Conservation (phyloP, 2,797 vertebrate genomes). For the Sardinella longiceps region DNA sequence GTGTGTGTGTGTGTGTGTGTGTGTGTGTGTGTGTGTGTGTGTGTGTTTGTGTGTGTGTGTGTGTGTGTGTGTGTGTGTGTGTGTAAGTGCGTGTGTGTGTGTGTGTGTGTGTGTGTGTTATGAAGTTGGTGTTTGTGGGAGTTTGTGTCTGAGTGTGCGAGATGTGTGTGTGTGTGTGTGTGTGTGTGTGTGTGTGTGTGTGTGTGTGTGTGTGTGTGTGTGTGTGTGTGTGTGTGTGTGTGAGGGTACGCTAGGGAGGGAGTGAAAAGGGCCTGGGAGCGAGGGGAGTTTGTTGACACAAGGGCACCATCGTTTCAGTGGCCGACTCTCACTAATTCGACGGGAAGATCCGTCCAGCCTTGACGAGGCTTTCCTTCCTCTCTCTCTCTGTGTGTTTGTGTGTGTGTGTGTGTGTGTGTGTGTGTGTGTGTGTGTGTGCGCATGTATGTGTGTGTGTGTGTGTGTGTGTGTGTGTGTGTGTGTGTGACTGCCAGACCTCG, state of each 20-base stretch:
- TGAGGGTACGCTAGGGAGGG: not conserved
- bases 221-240: not conserved
- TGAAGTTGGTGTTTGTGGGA: not conserved
- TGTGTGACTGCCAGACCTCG: not conserved
- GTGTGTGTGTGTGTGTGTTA: not conserved
- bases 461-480: no score
- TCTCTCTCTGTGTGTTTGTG: no score
- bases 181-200: not conserved
- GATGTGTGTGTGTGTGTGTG: not conserved
- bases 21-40: not conserved
- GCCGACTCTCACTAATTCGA: not conserved
- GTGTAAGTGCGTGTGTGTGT: not conserved
- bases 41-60: not conserved
- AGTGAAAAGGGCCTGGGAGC: not conserved
- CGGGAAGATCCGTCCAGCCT: not conserved
- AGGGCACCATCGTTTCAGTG: not conserved
- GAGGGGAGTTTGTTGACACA: slow-evolving; percentile 2
- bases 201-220: not conserved
- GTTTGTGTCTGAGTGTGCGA: not conserved
- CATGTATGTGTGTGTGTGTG: no score
- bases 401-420: no score
- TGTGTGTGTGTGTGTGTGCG: no score
- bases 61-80: not conserved
- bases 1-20: not conserved
- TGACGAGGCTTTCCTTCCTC: not conserved